phyloP scores from a whole-genome alignment of 2,888 invertebrate species.

The Drosophila pseudotalamancana region DNA sequence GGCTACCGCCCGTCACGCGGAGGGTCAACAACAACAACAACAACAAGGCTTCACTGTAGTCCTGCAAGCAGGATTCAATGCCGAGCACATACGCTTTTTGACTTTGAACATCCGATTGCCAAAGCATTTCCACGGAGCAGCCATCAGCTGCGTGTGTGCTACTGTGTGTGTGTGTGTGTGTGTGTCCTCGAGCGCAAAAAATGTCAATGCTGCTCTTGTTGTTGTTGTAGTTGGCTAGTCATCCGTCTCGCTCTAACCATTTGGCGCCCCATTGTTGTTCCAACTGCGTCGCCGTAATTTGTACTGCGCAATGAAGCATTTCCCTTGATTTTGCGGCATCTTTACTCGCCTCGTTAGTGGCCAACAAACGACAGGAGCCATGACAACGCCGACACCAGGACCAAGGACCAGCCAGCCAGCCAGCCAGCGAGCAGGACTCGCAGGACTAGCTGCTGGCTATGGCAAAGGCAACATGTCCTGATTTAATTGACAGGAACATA shows the following conservation, averaged over 20 bases:
- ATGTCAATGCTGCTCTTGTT: constrained; percentile 61
- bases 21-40: constrained; percentile 28
- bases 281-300: constrained; percentile 80
- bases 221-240: constrained; percentile 19
- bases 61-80: constrained; percentile 59
- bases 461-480: constrained; percentile 75
- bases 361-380: constrained; percentile 79
- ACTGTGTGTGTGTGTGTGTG: constrained; percentile 27
- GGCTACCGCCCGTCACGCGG: constrained; percentile 37
- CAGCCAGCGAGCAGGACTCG: constrained; percentile 1
- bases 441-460: constrained; percentile 16
- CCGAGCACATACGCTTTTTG: constrained; percentile 76
- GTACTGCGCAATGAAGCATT: constrained; percentile 81
- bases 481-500: constrained; percentile 84
- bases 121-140: constrained; percentile 55
- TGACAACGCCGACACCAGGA: constrained; percentile 70
- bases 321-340: constrained; percentile 82
- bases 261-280: constrained; percentile 74
- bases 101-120: constrained; percentile 80
- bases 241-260: constrained; percentile 33
- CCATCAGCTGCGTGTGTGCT: constrained; percentile 13
- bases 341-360: constrained; percentile 81
- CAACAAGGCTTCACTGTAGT: constrained; percentile 15
- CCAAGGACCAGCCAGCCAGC: constrained; percentile 2
- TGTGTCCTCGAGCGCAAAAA: constrained; percentile 76